phyloP scores from a whole-genome alignment of 1,140 invertebrate genomes.

The Zelostemma sp. region DNA sequence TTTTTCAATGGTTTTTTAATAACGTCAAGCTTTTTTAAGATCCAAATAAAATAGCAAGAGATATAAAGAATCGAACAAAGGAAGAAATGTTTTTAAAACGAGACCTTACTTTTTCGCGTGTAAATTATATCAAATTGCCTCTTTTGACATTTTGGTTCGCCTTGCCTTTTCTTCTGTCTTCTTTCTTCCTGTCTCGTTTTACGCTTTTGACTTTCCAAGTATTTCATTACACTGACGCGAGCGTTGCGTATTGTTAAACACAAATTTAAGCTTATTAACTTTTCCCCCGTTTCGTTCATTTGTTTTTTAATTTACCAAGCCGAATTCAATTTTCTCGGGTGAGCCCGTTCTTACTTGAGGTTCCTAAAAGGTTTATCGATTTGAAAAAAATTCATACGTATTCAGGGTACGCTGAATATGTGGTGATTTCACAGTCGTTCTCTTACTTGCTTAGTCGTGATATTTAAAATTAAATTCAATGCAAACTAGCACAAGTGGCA shows the following conservation, averaged over 20 bases:
- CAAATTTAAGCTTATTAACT: no score
- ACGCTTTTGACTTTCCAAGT: background rate
- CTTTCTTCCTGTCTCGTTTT: conserved; percentile 9
- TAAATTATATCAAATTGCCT: conserved; percentile 54
- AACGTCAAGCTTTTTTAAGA: conserved; percentile 7
- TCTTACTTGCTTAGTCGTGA: conserved; percentile 37
- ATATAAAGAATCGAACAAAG: conserved; percentile 6
- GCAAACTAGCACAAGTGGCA: conserved; percentile 66
- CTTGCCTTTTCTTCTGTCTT: conserved; percentile 15
- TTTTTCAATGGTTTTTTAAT: conserved; percentile 7
- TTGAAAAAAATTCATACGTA: conserved; percentile 11
- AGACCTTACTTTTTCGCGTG: conserved; percentile 54
- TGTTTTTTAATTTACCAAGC: no score
- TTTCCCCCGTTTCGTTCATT: no score
- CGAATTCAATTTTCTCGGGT: no score
- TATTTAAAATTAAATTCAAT: conserved; percentile 67
- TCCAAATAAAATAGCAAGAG: conserved; percentile 23
- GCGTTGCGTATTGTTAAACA: no score
- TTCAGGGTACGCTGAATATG: conserved; percentile 18
- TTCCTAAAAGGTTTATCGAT: background rate
- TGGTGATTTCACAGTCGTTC: conserved; percentile 34
- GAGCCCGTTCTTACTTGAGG: background rate
- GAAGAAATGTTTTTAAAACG: conserved; percentile 20
- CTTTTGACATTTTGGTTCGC: conserved; percentile 19
- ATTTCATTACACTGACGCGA: background rate